Conservation (phyloP, 2,113 vertebrate species). For the Hemicordylus capensis region DNA sequence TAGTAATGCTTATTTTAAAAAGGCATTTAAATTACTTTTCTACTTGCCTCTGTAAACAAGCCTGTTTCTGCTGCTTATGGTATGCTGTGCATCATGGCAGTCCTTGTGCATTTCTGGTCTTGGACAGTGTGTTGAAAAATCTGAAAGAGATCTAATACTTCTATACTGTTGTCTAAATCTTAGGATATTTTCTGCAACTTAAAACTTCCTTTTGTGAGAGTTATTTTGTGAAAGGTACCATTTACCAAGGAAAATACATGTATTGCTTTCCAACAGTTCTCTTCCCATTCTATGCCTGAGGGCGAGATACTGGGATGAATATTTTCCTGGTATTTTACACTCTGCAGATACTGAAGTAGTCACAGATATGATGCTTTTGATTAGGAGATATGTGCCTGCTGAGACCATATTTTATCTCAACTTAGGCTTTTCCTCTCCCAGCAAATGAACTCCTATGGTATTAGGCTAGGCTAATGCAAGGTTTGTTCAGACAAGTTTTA, state of each 20-base stretch:
- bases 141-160: background rate
- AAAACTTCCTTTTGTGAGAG: background rate
- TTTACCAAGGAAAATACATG: background rate
- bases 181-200: background rate
- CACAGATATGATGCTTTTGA: too few species aligned
- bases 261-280: background rate
- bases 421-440: too few species aligned
- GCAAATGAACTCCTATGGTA: too few species aligned
- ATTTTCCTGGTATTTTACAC: background rate
- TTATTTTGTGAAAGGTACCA: background rate
- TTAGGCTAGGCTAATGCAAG: too few species aligned
- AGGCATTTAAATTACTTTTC: background rate
- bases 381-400: too few species aligned
- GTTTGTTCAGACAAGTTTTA: too few species aligned
- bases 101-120: background rate
- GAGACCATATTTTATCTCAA: too few species aligned
- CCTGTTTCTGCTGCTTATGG: too few species aligned
- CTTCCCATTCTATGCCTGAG: background rate
- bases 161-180: background rate
- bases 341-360: too few species aligned
- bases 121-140: background rate
- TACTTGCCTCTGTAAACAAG: too few species aligned
- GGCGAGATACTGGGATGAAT: background rate
- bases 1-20: too few species aligned
- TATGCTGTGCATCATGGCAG: too few species aligned